Conservation (phyloP, 2,113 vertebrate genomes). For the Triplophysa dalaica region DNA sequence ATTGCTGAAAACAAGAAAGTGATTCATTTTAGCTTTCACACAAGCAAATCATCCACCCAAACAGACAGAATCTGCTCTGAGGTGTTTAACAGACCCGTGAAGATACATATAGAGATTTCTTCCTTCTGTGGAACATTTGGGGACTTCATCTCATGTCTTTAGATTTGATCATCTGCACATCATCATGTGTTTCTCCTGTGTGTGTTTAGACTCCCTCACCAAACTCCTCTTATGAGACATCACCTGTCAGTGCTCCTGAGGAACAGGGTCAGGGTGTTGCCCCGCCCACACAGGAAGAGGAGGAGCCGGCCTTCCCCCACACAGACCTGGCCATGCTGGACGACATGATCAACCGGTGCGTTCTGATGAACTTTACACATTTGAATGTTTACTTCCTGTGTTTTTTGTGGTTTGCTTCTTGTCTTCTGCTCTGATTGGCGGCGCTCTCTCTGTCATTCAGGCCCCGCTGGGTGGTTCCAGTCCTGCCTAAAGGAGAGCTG, state of each 20-base stretch:
- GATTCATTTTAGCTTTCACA: no score
- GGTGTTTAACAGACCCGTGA: no score
- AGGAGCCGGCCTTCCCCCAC: slow-evolving; percentile 97
- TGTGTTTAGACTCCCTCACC: slow-evolving; percentile 86
- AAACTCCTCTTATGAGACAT: slow-evolving; percentile 98
- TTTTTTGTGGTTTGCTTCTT: neutral
- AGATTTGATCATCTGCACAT: no score
- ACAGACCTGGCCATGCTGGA: slow-evolving; percentile 98
- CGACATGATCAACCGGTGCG: slow-evolving; percentile 98
- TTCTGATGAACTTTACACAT: neutral
- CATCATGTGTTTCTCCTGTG: no score
- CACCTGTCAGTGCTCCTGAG: slow-evolving; percentile 93
- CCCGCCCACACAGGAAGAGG: slow-evolving; percentile 90
- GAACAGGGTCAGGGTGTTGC: slow-evolving; percentile 87
- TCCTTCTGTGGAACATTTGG: no score
- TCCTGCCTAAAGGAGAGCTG: slow-evolving; percentile 98
- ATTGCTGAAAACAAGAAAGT: no score
- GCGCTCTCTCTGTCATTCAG: slow-evolving; percentile 61
- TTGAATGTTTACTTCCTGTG: neutral
- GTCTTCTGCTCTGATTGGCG: neutral
- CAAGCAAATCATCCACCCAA: no score
- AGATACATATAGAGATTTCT: no score
- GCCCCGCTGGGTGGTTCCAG: slow-evolving; percentile 99
- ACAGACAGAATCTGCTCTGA: no score
- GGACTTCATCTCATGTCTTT: no score